A percentile compares a stretch with the other conserved stretches of the same genome.
These are phyloP conservation scores for Syrphus vitripennis DNA, from an alignment of 2,888 invertebrate genomes.

Conservation along the genomic window DNA sequence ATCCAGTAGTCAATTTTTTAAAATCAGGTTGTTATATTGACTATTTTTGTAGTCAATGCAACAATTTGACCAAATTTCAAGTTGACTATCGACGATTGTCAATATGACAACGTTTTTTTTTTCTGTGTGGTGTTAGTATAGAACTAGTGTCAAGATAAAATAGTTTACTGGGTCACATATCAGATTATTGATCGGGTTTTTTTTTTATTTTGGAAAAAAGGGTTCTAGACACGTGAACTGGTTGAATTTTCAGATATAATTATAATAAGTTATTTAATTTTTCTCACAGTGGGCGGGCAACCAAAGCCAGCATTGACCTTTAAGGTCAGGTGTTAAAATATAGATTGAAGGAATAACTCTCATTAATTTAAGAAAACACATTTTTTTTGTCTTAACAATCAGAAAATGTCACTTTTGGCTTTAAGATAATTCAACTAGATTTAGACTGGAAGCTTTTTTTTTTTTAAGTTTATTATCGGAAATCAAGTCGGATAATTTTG, in stretches of 20 bases:
- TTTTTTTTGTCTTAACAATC: no score
- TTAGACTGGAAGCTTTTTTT: no score
- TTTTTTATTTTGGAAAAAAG: neutral
- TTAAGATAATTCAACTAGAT: no score
- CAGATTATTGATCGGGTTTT: neutral
- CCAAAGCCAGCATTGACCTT: neutral
- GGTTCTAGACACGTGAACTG: neutral
- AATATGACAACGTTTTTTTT: no score
- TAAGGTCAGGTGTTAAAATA: neutral
- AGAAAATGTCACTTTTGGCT: no score
- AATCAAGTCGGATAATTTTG: no score
- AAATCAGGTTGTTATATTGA: no score
- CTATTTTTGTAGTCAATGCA: no score
- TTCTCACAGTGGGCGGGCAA: neutral
- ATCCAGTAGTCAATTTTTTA: no score
- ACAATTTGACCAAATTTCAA: no score
- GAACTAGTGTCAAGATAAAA: slow-evolving; percentile 37
- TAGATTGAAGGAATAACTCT: neutral
- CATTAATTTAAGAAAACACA: neutral
- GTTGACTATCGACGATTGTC: no score
- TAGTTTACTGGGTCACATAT: slow-evolving; percentile 27
- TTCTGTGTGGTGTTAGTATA: neutral
- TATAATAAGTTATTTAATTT: neutral
- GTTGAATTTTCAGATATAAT: neutral
- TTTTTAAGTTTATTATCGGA: no score